These are phyloP conservation scores for Lottia scabra DNA, from an alignment of 2,888 invertebrate genomes.

Conservation along the genomic window DNA sequence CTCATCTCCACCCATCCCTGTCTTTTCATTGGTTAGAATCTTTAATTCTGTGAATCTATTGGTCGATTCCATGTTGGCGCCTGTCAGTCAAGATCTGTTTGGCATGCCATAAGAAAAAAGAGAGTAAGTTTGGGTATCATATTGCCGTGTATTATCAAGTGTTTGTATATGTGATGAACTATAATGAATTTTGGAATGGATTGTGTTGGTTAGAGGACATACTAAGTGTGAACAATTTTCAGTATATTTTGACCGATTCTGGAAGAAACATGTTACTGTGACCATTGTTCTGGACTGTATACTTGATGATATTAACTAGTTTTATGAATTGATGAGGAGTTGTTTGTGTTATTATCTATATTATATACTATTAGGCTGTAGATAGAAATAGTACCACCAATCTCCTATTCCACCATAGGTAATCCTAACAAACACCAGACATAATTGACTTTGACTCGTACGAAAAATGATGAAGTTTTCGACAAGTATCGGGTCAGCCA, in stretches of 20 bases:
- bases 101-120: neutral
- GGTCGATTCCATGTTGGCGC: neutral
- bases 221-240: no score
- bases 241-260: no score
- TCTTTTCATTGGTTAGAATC: neutral
- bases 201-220: neutral
- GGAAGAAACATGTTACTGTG: no score
- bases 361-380: no score
- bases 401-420: no score
- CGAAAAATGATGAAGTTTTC: neutral
- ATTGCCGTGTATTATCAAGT: neutral
- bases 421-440: neutral
- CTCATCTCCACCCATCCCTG: neutral
- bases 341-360: no score
- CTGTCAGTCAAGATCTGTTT: neutral
- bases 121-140: neutral
- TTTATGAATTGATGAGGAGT: no score
- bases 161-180: neutral
- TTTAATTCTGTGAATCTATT: neutral
- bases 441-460: neutral
- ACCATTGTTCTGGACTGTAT: no score
- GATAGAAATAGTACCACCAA: no score
- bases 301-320: no score
- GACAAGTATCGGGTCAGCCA: neutral
- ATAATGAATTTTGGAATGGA: slow-evolving; percentile 4